These are phyloP conservation scores for Reinhardtius hippoglossoides DNA, from an alignment of 2,113 vertebrate genomes.

Conservation along the genomic window DNA sequence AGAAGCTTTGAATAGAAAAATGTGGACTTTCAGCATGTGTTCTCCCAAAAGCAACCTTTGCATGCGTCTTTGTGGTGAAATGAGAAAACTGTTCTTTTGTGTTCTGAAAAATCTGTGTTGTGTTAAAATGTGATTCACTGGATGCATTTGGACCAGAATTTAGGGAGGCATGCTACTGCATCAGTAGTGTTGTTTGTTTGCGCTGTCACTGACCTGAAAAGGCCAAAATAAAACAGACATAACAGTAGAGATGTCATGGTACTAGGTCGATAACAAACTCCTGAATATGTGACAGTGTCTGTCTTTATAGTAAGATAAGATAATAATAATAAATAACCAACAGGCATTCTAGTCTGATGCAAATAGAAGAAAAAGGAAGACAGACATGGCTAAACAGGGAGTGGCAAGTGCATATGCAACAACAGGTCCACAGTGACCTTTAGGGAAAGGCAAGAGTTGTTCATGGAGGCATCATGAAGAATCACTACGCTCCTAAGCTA, in stretches of 20 bases:
- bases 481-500: background rate
- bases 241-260: background rate
- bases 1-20: background rate
- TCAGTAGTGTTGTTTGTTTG: slow-evolving; percentile 12
- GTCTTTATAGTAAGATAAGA: too few species aligned
- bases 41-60: slow-evolving; percentile 28
- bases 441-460: background rate
- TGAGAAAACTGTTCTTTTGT: slow-evolving; percentile 1
- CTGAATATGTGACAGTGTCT: background rate
- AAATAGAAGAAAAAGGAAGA: too few species aligned
- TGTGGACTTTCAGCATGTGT: slow-evolving; percentile 12
- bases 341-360: background rate
- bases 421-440: too few species aligned
- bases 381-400: too few species aligned
- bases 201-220: slow-evolving; percentile 18
- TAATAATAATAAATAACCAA: background rate
- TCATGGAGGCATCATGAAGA: background rate
- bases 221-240: slow-evolving; percentile 46
- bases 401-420: too few species aligned
- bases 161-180: slow-evolving; percentile 41
- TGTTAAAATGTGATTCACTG: background rate
- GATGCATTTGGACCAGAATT: slow-evolving; percentile 2
- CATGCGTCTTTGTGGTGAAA: slow-evolving; percentile 43
- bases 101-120: slow-evolving; percentile 1
- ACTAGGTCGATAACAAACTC: background rate